A percentile compares a stretch with the other conserved stretches of the same genome.
phyloP scores from a whole-genome alignment of 2,797 vertebrate genomes.

The Gymnoscopelus microlampas region DNA sequence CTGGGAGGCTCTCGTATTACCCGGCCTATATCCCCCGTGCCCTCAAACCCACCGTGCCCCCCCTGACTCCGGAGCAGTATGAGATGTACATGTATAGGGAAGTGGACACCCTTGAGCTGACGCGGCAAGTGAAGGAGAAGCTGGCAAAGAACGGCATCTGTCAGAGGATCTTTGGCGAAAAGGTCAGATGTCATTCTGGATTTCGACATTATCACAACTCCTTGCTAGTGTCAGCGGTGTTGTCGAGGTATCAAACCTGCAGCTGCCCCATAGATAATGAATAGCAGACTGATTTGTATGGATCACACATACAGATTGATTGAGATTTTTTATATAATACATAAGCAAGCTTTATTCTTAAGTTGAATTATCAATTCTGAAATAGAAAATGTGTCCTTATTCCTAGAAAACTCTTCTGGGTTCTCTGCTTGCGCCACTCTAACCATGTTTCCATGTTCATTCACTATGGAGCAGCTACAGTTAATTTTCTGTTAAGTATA shows the following conservation, averaged over 20 bases:
- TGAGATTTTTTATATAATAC: not conserved
- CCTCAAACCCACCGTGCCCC: slow-evolving; percentile 94
- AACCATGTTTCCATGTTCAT: slow-evolving; percentile 25
- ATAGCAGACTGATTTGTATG: not conserved
- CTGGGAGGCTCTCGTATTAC: slow-evolving; percentile 88
- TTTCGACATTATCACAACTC: too few species aligned
- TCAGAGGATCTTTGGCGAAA: slow-evolving; percentile 98
- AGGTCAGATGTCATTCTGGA: slow-evolving; percentile 79
- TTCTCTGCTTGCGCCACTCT: not conserved
- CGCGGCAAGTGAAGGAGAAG: slow-evolving; percentile 98
- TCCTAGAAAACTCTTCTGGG: slow-evolving; percentile 27
- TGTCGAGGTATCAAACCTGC: not conserved
- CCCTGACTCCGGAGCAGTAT: slow-evolving; percentile 96
- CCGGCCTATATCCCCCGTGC: slow-evolving; percentile 90
- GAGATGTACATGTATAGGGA: slow-evolving; percentile 99
- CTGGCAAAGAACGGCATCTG: slow-evolving; percentile 99
- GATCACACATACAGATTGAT: not conserved
- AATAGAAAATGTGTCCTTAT: slow-evolving; percentile 21
- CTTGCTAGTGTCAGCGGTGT: not conserved
- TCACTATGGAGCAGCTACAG: slow-evolving; percentile 8
- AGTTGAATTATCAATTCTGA: slow-evolving; percentile 8
- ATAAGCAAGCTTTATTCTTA: slow-evolving; percentile 5
- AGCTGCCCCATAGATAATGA: not conserved
- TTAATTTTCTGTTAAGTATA: not conserved
- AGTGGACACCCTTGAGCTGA: slow-evolving; percentile 96